Base-by-base conservation (phyloP, 2,888 invertebrate species). In the Oscheius myriophilus region DNA sequence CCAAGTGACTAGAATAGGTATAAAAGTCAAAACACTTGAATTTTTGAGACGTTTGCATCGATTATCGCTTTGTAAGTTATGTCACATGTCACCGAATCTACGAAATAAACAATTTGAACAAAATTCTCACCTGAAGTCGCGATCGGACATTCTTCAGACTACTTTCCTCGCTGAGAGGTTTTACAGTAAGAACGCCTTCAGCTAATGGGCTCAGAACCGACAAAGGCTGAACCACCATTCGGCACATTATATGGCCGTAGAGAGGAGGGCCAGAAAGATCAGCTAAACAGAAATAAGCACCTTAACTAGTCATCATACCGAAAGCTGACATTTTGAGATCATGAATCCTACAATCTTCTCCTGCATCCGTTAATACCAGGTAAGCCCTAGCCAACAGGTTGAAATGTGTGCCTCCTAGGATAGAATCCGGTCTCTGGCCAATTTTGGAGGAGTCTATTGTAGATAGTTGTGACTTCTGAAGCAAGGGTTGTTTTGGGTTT, bases 261-360 rank as follows among this genome's bases (percentile, higher is more conserved):
- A 80, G 71, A 12, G 80, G 80, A 52, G 80, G 80, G 21, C 80
- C 80, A 21, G 73, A 74, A 0, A 80, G 72, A 63, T 76, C 78
- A 23, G 78, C 76, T 79, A 67, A 52, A 76, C 65, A 18, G 18
- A 39, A 16, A 33, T 18, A 33, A 21, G 26, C 26, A 25, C 33
- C 42, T 26, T 21, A 25, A 39, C 53, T 23, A 52, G 4, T 14
- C 25, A 18, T 64, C n/a, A 57, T 51, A 79, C 77, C 80, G 54
- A 80, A 80, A 3, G 80, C 71, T 18, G 74, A 72, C 64, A 72
- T 67, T 69, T 73, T 71, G 46, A 80, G 71, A 59, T 80, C 78
- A 62, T 78, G 78, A 46, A 80, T 75, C 23, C 70, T 76, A 12
- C 72, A 64, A 14, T 78, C 75, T 45, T 78, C 76, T n/a, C 75